Evolutionary conservation across 2,888 invertebrate species (phyloP), one percentile per base, ranked within the genome.

Genomic region (Parasteatoda lunata): DNA sequence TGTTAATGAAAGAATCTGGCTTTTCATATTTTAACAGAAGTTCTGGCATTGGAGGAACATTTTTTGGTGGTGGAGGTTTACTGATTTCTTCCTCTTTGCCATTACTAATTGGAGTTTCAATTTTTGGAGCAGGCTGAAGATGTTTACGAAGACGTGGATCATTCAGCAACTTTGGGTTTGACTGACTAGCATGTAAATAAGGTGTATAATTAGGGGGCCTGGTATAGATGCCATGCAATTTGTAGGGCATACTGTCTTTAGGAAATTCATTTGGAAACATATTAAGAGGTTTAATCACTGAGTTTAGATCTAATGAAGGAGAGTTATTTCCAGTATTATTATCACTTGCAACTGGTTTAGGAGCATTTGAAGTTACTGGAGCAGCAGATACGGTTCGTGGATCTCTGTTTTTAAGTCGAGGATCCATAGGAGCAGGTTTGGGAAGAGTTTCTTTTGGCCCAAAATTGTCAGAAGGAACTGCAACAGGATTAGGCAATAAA

Each of bases 61-160:
- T 51, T 66, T 80, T 79, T 3, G 71, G 66, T 5, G 48, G 54
- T 8, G 77, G 45, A 48, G 64, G 68, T 8, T 69, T 70, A 7
- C 11, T n/a, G 11, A 6, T 15, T 15, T 69, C 73, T 47, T 9
- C 3, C 4, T 69, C 84, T n/a, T 73, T 75, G n/a, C 64, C 79
- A 52, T 59, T 79, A 49, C 70, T 75, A 30, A 76, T 30, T 8
- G 51, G 47, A 64, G 70, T 30, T 6, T 85, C 77, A 49, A n/a
- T 66, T 48, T 30, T 72, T 48, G n/a, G 47, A 47, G n/a, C 11
- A 48, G 51, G 77, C 7, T 59, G 64, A 0, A 88, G 47, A 48
- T 85, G 85, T 77, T 91, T 90, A 83, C 91, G 91, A 85, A 92
- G 91, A 51, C 92, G 90, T 4, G 92, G 92, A 90, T 92, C 92